phyloP scores from a whole-genome alignment of 1,140 invertebrate species.

The Lordiphosa mommai region DNA sequence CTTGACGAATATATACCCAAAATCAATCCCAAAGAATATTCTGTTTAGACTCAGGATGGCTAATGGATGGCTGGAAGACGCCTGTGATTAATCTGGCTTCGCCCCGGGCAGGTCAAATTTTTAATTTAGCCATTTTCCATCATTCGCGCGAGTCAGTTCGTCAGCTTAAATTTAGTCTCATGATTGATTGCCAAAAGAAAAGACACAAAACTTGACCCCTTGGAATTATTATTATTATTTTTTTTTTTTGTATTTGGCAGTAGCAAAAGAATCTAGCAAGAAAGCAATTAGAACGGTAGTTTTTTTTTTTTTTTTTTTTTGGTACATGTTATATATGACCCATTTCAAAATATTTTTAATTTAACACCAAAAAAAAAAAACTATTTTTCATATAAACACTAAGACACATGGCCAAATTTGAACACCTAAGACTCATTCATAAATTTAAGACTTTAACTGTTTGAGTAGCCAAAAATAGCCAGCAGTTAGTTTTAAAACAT shows the following conservation, averaged over 20 bases:
- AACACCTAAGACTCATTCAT: too few relatives aligned
- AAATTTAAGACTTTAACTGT: too few relatives aligned
- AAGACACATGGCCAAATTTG: too few relatives aligned
- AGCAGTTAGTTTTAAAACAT: too few relatives aligned
- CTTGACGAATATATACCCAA: slow-evolving; percentile 60
- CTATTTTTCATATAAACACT: too few relatives aligned
- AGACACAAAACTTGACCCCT: slow-evolving; percentile 13
- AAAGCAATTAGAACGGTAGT: too few relatives aligned
- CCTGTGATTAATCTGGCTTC: slow-evolving; percentile 31
- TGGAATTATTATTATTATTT: background rate
- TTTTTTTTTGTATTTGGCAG: too few relatives aligned
- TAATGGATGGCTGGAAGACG: slow-evolving; percentile 45
- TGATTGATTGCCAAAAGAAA: slow-evolving; percentile 36
- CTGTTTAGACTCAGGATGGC: slow-evolving; percentile 19
- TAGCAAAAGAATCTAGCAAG: too few relatives aligned
- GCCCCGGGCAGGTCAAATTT: slow-evolving; percentile 57
- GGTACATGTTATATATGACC: too few relatives aligned
- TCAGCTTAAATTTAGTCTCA: slow-evolving; percentile 17
- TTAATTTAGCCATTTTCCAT: slow-evolving; percentile 37
- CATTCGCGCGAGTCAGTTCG: slow-evolving; percentile 26
- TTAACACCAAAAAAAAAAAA: too few relatives aligned
- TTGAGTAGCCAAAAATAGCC: too few relatives aligned
- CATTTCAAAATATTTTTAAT: background rate
- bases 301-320: too few relatives aligned
- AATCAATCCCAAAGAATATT: slow-evolving; percentile 3